Conservation (phyloP, 2,888 invertebrate species). For the Hydriomena furcata region DNA sequence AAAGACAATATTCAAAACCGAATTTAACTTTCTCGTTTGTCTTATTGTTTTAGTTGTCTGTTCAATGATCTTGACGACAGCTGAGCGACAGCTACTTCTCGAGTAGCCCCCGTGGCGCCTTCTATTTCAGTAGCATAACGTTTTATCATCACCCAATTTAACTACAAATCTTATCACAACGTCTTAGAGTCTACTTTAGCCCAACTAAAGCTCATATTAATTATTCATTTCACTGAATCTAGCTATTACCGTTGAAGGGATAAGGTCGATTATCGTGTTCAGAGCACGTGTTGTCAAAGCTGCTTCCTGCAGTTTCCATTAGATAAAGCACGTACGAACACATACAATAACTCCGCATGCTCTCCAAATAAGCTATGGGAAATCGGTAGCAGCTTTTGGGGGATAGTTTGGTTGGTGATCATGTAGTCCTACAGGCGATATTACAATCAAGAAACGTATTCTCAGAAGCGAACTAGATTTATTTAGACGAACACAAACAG, state of each 20-base stretch:
- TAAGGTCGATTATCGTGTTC: slow-evolving; percentile 42
- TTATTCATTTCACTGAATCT: slow-evolving; percentile 40
- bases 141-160: slow-evolving; percentile 7
- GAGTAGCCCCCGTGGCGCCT: slow-evolving; percentile 33
- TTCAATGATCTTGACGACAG: too few species aligned
- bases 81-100: slow-evolving; percentile 11
- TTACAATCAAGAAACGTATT: slow-evolving; percentile 5
- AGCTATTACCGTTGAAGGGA: slow-evolving; percentile 39
- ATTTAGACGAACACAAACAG: slow-evolving; percentile 45
- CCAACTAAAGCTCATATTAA: slow-evolving; percentile 12
- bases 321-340: slow-evolving; percentile 63
- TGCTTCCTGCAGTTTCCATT: slow-evolving; percentile 50
- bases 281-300: slow-evolving; percentile 30
- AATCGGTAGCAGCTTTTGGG: not conserved
- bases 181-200: slow-evolving; percentile 3
- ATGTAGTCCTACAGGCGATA: not conserved
- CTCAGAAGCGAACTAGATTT: slow-evolving; percentile 49
- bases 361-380: not conserved
- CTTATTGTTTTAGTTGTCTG: too few species aligned
- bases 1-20: too few species aligned
- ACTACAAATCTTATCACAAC: slow-evolving; percentile 12
- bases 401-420: not conserved
- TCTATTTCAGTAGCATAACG: slow-evolving; percentile 19
- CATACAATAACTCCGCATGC: not conserved
- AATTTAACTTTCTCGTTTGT: too few species aligned